phyloP scores from a whole-genome alignment of 2,888 invertebrate genomes.

The Macrosoma leucophasiata region DNA sequence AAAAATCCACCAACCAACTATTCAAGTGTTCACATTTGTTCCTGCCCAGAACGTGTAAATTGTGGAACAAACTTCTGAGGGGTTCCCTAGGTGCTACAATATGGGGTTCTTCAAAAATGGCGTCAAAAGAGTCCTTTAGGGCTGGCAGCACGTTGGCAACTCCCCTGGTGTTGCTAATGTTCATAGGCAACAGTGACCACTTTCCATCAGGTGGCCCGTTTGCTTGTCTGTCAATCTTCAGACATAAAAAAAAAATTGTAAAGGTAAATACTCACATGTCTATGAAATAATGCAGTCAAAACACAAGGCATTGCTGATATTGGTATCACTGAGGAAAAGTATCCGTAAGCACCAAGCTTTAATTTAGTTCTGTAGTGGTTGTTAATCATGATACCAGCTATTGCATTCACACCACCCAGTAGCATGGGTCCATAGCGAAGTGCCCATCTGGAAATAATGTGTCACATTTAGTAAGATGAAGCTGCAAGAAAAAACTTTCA shows the following conservation, averaged over 20 bases:
- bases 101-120: no score
- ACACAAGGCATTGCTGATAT: conserved; percentile 76
- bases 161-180: no score
- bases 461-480: conserved; percentile 5
- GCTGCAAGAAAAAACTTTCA: background rate
- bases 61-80: no score
- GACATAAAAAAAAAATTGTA: no score
- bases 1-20: background rate
- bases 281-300: conserved; percentile 72
- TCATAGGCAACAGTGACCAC: no score
- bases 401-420: conserved; percentile 67
- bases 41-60: no score
- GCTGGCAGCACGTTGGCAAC: no score
- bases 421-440: conserved; percentile 65
- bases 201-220: no score
- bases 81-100: no score
- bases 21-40: no score
- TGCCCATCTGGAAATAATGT: conserved; percentile 52
- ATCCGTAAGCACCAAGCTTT: conserved; percentile 75
- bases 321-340: conserved; percentile 76
- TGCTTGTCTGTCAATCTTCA: no score
- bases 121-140: no score
- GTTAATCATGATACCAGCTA: conserved; percentile 78
- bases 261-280: conserved; percentile 58
- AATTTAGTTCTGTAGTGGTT: conserved; percentile 77